Evolutionary conservation across 2,113 vertebrate species (phyloP).

Genomic region (Xiphophorus maculatus): DNA sequence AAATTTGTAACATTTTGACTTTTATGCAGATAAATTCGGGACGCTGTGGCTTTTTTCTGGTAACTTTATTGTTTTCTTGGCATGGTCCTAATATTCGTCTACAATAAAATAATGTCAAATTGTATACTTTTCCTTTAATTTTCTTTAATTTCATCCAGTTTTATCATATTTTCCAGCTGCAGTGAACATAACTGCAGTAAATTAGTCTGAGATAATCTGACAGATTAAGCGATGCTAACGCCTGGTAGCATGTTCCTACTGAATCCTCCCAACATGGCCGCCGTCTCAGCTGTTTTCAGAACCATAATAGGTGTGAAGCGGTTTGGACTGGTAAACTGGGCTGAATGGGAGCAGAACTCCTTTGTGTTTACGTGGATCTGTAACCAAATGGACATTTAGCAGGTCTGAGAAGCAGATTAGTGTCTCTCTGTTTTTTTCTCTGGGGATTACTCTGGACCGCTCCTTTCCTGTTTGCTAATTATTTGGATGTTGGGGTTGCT

Average conservation of each 20-base stretch:
- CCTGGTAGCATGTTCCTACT: too few relatives aligned
- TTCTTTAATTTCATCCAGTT: too few relatives aligned
- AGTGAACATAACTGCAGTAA: too few relatives aligned
- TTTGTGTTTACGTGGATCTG: constrained; percentile 57
- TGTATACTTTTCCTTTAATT: too few relatives aligned
- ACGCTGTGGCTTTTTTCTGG: too few relatives aligned
- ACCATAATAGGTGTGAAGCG: constrained; percentile 25
- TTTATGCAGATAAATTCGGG: too few relatives aligned
- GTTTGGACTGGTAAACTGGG: constrained; percentile 40
- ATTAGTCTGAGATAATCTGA: neutral
- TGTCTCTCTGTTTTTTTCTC: constrained; percentile 25
- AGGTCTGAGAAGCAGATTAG: constrained; percentile 62
- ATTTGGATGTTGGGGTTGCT: constrained; percentile 10
- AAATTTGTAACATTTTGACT: too few relatives aligned
- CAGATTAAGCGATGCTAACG: neutral
- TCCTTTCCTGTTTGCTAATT: constrained; percentile 61
- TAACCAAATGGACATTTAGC: constrained; percentile 72
- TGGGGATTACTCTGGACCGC: constrained; percentile 49
- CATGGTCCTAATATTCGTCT: too few relatives aligned
- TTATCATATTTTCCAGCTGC: neutral
- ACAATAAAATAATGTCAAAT: too few relatives aligned
- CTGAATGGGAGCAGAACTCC: constrained; percentile 31
- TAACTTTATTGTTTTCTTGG: too few relatives aligned
- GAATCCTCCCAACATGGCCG: neutral
- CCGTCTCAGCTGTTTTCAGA: constrained; percentile 32